These are phyloP conservation scores for Drosophila merina DNA, from an alignment of 2,888 invertebrate genomes.

Conservation along the genomic window DNA sequence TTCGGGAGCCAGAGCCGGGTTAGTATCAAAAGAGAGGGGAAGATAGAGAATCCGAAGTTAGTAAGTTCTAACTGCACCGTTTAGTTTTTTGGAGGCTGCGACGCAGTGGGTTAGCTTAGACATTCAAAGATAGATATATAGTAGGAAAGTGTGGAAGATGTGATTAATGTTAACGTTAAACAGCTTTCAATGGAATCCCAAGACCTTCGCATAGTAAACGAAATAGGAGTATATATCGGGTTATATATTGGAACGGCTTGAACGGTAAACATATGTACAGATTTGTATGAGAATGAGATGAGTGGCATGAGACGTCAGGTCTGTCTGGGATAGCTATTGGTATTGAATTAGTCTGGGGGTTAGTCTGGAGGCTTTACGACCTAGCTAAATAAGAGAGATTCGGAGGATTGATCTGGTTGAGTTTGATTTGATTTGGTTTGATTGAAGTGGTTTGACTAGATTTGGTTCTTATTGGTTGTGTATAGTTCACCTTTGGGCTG, in stretches of 20 bases:
- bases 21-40: conserved; percentile 8
- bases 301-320: conserved; percentile 8
- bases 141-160: conserved; percentile 8
- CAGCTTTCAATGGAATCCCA: conserved; percentile 31
- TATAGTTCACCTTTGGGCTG: conserved; percentile 90
- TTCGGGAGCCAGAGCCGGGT: conserved; percentile 2
- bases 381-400: conserved; percentile 15
- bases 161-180: conserved; percentile 30
- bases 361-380: conserved; percentile 25
- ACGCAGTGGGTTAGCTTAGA: conserved; percentile 31
- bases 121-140: conserved; percentile 30
- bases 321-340: conserved; percentile 1
- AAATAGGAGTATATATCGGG: conserved; percentile 10
- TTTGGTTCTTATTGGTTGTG: conserved; percentile 27
- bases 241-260: conserved; percentile 23
- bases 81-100: conserved; percentile 4
- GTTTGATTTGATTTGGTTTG: conserved; percentile 21
- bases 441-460: conserved; percentile 22
- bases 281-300: conserved; percentile 42
- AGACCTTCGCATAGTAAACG: conserved; percentile 37
- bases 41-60: conserved; percentile 32
- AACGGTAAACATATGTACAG: conserved; percentile 53
- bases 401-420: conserved; percentile 44
- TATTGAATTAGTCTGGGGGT: conserved; percentile 27
- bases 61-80: conserved; percentile 14